Percentiles rank a stretch among this genome's conserved stretches.
These are phyloP conservation scores for Guaruba guarouba DNA, from an alignment of 2,113 vertebrate species.

Conservation along the genomic window DNA sequence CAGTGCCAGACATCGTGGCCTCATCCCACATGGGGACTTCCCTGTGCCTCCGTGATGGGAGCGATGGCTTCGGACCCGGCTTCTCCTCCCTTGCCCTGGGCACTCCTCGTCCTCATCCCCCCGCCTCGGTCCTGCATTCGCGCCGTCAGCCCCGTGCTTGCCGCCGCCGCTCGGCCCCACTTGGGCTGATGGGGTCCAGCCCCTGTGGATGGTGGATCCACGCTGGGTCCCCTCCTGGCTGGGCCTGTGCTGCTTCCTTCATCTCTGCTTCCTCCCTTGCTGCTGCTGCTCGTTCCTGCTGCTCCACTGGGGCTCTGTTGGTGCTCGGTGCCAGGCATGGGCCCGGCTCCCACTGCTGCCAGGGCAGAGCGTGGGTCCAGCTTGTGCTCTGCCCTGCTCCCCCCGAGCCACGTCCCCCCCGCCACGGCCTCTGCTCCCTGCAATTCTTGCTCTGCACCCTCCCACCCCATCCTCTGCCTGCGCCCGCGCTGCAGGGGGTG, in stretches of 20 bases:
- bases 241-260: not conserved
- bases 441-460: not conserved
- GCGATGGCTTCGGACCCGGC: not conserved
- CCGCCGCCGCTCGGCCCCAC: not conserved
- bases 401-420: not conserved
- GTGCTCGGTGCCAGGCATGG: accelerated
- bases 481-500: not conserved
- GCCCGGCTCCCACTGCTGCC: not conserved
- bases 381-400: not conserved
- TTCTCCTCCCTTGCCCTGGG: not conserved
- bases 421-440: not conserved
- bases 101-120: not conserved
- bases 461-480: not conserved
- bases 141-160: not conserved
- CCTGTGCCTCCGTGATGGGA: not conserved
- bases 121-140: not conserved
- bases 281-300: not conserved
- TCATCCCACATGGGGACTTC: not conserved
- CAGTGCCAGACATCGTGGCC: accelerated
- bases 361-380: accelerated
- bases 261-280: not conserved
- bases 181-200: not conserved
- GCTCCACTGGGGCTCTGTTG: not conserved
- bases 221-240: accelerated
- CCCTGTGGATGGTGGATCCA: accelerated